These are phyloP conservation scores for Macropis europaea DNA, from an alignment of 2,888 invertebrate species.

Conservation along the genomic window DNA sequence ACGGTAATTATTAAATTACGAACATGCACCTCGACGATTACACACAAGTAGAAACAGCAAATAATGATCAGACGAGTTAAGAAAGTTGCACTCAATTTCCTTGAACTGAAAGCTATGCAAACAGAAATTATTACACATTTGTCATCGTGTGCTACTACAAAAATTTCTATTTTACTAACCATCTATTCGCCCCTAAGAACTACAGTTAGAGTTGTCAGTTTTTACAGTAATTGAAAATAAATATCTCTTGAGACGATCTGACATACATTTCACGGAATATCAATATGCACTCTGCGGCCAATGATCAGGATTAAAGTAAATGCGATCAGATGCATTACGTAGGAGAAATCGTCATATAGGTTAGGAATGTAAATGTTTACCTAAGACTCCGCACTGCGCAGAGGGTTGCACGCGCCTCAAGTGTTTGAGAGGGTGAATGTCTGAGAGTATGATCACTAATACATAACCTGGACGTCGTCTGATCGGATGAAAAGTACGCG, in stretches of 20 bases:
- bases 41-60: too few relatives aligned
- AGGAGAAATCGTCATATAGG: constrained; percentile 50
- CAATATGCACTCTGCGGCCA: constrained; percentile 47
- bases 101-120: too few relatives aligned
- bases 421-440: constrained; percentile 57
- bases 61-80: too few relatives aligned
- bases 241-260: background rate
- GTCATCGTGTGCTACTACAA: too few relatives aligned
- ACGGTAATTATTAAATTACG: too few relatives aligned
- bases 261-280: constrained; percentile 34
- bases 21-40: too few relatives aligned
- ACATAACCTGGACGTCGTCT: constrained; percentile 44
- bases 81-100: too few relatives aligned
- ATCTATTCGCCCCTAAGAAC: too few relatives aligned
- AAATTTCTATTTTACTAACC: too few relatives aligned
- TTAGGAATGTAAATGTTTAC: constrained; percentile 65
- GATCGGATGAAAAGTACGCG: constrained; percentile 38
- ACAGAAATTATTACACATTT: too few relatives aligned
- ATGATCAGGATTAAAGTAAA: constrained; percentile 60
- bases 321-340: constrained; percentile 59
- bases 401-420: constrained; percentile 47
- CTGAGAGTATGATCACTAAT: constrained; percentile 65
- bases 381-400: constrained; percentile 44
- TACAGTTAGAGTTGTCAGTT: too few relatives aligned
- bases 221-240: too few relatives aligned